Evolutionary conservation across 1,140 invertebrate species (phyloP).

Genomic region (Drosophila asahinai): DNA sequence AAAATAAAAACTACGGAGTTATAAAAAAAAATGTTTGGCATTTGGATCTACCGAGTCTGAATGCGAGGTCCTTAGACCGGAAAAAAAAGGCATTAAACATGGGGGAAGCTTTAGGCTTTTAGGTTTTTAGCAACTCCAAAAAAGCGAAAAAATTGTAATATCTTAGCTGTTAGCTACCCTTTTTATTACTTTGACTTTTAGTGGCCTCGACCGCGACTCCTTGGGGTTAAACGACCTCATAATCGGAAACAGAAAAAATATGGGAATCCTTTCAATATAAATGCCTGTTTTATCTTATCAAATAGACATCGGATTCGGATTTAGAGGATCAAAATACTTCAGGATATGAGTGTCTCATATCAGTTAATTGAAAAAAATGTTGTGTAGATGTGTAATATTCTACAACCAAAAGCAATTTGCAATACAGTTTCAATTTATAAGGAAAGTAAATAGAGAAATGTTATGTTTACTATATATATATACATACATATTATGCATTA

Average conservation of each 20-base stretch:
- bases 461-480: too few relatives aligned
- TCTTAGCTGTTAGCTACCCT: too few relatives aligned
- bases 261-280: not conserved
- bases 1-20: not conserved
- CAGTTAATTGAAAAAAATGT: not conserved
- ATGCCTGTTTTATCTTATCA: not conserved
- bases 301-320: not conserved
- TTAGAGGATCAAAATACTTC: not conserved
- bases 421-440: not conserved
- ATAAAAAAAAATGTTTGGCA: not conserved
- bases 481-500: too few relatives aligned
- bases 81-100: too few relatives aligned
- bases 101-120: too few relatives aligned
- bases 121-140: too few relatives aligned
- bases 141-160: too few relatives aligned
- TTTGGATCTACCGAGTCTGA: too few relatives aligned
- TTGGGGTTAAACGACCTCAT: not conserved
- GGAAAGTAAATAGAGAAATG: not conserved
- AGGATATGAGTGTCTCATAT: not conserved
- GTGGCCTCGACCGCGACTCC: too few relatives aligned
- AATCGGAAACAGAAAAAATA: not conserved
- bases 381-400: not conserved
- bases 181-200: too few relatives aligned
- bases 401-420: not conserved
- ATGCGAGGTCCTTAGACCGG: too few relatives aligned